Conservation (phyloP, 1,140 invertebrate species). For the Zelostemma sp. region DNA sequence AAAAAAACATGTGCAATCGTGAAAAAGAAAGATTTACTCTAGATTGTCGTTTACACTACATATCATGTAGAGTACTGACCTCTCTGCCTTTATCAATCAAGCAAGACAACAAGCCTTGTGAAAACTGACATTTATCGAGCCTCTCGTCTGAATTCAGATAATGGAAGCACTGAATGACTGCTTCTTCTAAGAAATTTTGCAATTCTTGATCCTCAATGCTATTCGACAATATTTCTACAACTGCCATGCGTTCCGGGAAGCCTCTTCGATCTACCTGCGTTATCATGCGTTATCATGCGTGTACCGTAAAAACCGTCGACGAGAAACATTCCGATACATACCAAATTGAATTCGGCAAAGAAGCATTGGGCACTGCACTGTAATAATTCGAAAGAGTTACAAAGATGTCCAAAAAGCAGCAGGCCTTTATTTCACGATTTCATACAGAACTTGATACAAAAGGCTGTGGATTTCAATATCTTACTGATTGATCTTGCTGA, state of each 20-base stretch:
- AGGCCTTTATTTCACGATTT: too few relatives aligned
- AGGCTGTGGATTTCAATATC: slow-evolving; percentile 14
- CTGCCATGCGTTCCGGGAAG: slow-evolving; percentile 56
- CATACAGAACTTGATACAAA: background rate
- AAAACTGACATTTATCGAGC: slow-evolving; percentile 63
- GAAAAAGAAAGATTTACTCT: background rate
- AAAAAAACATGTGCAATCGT: background rate
- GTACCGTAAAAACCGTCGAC: background rate
- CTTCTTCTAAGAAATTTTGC: slow-evolving; percentile 64
- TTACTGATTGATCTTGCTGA: slow-evolving; percentile 44
- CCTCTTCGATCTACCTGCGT: slow-evolving; percentile 61
- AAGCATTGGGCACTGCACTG: slow-evolving; percentile 66
- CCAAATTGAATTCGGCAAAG: slow-evolving; percentile 64
- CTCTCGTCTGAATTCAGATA: slow-evolving; percentile 52
- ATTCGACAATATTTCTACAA: slow-evolving; percentile 57
- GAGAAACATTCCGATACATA: slow-evolving; percentile 36
- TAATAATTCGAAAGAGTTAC: slow-evolving; percentile 27
- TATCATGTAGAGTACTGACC: slow-evolving; percentile 55
- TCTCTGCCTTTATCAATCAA: slow-evolving; percentile 62
- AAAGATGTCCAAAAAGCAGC: too few relatives aligned
- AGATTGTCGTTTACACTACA: too few relatives aligned
- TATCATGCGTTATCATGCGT: background rate
- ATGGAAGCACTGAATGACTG: slow-evolving; percentile 61
- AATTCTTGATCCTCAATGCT: slow-evolving; percentile 60
- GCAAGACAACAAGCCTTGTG: slow-evolving; percentile 60